Percentiles rank a stretch among this genome's conserved stretches.
phyloP scores from a whole-genome alignment of 1,140 invertebrate genomes.

The Proales similis region DNA sequence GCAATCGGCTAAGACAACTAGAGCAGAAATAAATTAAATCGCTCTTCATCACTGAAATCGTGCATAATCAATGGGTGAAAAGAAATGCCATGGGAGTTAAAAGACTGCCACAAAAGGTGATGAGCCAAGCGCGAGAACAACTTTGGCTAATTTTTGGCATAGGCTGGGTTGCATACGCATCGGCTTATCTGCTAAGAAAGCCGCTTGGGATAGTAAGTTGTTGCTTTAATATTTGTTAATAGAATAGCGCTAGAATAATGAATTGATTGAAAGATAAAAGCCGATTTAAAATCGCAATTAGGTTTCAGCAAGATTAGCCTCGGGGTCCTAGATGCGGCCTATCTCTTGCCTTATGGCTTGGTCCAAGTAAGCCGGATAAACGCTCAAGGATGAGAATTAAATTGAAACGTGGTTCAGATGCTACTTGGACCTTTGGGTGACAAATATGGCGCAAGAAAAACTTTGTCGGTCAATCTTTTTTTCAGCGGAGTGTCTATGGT shows the following conservation, averaged over 20 bases:
- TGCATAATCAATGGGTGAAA: too few species aligned
- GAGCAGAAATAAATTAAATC: too few species aligned
- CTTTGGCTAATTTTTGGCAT: too few species aligned
- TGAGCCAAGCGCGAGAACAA: too few species aligned
- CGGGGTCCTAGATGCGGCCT: conserved; percentile 55
- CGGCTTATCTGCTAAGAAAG: conserved; percentile 55
- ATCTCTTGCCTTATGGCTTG: conserved; percentile 56
- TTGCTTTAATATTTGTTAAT: too few species aligned
- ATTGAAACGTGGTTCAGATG: conserved; percentile 44
- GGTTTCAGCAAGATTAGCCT: conserved; percentile 47
- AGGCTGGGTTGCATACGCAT: conserved; percentile 55
- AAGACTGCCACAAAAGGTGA: too few species aligned
- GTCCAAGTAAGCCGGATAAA: conserved; percentile 53
- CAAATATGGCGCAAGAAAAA: conserved; percentile 53
- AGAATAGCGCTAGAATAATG: too few species aligned
- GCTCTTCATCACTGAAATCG: too few species aligned
- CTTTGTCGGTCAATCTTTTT: conserved; percentile 52
- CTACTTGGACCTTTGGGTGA: conserved; percentile 54
- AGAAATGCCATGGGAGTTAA: too few species aligned
- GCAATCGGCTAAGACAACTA: too few species aligned
- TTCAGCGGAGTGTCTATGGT: conserved; percentile 54
- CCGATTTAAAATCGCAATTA: conserved; percentile 50
- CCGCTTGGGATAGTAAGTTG: conserved; percentile 55
- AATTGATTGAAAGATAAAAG: too few species aligned
- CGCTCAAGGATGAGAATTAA: too few species aligned